Conservation (phyloP, 1,140 invertebrate genomes). For the Drosophila parabipectinata region DNA sequence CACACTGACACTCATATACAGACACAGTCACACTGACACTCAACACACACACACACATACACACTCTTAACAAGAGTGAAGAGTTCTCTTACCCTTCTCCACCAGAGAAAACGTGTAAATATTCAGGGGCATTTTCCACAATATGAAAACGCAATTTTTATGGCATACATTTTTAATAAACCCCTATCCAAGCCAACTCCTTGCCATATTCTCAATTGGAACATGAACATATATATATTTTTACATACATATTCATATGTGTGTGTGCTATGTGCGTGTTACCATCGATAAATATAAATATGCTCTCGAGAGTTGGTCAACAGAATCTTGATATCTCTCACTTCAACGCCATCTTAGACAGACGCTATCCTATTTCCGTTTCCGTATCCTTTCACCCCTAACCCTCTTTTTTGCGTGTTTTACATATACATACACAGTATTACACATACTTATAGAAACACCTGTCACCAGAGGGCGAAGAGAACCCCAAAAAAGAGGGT, state of each 20-base stretch:
- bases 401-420: not conserved
- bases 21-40: not conserved
- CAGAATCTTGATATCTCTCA: constrained; percentile 35
- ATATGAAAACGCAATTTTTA: constrained; percentile 72
- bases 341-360: constrained; percentile 18
- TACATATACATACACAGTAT: constrained; percentile 2
- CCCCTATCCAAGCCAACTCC: constrained; percentile 2
- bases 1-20: not conserved
- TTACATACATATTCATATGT: constrained; percentile 11
- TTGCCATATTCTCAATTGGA: constrained; percentile 5
- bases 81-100: not conserved
- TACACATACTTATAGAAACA: constrained; percentile 6
- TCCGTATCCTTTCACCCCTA: not conserved
- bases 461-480: constrained; percentile 26
- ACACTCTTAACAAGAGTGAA: too few species aligned
- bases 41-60: too few species aligned
- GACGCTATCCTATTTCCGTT: constrained; percentile 27
- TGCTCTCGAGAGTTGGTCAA: constrained; percentile 44
- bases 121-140: constrained; percentile 67
- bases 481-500: constrained; percentile 11
- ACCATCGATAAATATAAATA: constrained; percentile 60
- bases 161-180: constrained; percentile 77
- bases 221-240: constrained; percentile 7
- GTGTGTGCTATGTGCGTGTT: constrained; percentile 31
- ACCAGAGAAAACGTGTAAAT: constrained; percentile 42